Percentiles rank a stretch among this genome's conserved stretches.
Evolutionary conservation across 2,797 vertebrate genomes (phyloP).

Genomic region (Lates japonicus): DNA sequence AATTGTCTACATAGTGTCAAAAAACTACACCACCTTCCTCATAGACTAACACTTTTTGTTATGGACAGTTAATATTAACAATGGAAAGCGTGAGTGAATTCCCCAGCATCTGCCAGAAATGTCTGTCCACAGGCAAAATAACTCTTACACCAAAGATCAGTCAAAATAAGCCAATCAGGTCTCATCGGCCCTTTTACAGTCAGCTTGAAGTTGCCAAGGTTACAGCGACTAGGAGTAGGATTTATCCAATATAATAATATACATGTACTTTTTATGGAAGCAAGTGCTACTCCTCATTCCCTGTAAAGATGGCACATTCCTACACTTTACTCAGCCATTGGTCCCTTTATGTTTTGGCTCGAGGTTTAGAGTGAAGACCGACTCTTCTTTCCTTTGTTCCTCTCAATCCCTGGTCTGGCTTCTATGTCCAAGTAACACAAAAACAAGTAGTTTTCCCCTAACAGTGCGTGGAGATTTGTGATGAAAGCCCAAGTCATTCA

Average conservation of each 20-base stretch:
- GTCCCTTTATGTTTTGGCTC: conserved; percentile 71
- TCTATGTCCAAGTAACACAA: conserved; percentile 14
- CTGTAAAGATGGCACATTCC: conserved; percentile 78
- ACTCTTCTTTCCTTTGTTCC: conserved; percentile 45
- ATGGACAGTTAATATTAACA: conserved; percentile 76
- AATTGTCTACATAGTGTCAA: conserved; percentile 73
- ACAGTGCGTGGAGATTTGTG: background rate
- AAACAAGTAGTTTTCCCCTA: background rate
- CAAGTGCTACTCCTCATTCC: conserved; percentile 64
- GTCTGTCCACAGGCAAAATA: conserved; percentile 68
- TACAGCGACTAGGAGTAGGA: no score
- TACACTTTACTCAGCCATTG: conserved; percentile 70
- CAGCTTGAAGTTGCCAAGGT: no score
- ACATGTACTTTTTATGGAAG: conserved; percentile 78
- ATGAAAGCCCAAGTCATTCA: background rate
- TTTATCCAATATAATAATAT: conserved; percentile 77
- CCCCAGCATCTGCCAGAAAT: conserved; percentile 64
- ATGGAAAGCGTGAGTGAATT: conserved; percentile 63
- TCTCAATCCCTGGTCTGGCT: conserved; percentile 19
- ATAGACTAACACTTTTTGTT: conserved; percentile 69
- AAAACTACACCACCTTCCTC: conserved; percentile 43
- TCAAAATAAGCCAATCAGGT: conserved; percentile 76
- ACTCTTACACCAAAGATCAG: conserved; percentile 64
- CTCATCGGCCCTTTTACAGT: conserved; percentile 69
- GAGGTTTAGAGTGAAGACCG: conserved; percentile 42